Evolutionary conservation across 1,140 invertebrate species (phyloP), one percentile per base, ranked within the genome.

Genomic region (Bombus superbus): DNA sequence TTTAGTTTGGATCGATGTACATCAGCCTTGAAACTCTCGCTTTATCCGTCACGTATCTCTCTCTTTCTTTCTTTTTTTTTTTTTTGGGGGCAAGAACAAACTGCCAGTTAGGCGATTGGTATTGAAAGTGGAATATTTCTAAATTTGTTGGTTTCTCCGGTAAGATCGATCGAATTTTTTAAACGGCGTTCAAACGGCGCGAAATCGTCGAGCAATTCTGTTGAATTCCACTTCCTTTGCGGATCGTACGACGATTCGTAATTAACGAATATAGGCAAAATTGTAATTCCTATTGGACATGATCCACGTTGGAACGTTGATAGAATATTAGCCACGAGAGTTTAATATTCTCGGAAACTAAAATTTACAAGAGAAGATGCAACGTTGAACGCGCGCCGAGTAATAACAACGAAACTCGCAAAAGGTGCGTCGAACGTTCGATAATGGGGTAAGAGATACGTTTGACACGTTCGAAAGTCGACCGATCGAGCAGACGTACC

Each of bases 21-120:
- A 35, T 22, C 28, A 73, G n/a, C 72, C 18, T 73, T 44, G 35
- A 25, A 82, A 75, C 32, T 75, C 66, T 28, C 8, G 42, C 81
- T 44, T 64, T 44, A 57, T 13, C 11, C 22, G n/a, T 22, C 2
- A 32, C 32, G 40, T 32, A 28, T 69, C 22, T 72, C 15, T n/a
- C n/a, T n/a, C n/a, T n/a, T n/a, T n/a, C n/a, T 32, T 32, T 32
- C 1, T 32, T 32, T 32, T 32, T 1, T 32, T 32, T 32, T 35
- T 35, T 53, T 35, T 35, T 11, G 6, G 25, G 3, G 3, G 6
- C 11, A 32, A 32, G n/a, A 64, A n/a, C 11, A 40, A 72, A 40
- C 22, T 72, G 22, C 71, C 9, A 4, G 28, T 28, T 28, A 13
- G 8, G 9, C 2, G 35, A 38, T 22, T 9, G 25, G 40, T 13